Conservation (phyloP, 2,888 invertebrate genomes). For the Eudasyphora cyanicolor region DNA sequence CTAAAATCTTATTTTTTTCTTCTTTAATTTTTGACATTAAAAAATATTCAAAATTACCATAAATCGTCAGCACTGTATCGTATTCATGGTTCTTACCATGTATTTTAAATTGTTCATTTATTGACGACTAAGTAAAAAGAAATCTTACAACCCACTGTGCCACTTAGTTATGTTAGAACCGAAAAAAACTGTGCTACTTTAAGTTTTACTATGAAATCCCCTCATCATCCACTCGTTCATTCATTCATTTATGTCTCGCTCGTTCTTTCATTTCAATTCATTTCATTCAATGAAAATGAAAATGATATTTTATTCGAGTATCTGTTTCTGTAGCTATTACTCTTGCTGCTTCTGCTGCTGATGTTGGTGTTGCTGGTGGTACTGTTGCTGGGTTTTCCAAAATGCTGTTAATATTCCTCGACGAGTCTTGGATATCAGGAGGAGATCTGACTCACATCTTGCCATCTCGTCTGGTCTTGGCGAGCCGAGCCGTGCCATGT, state of each 20-base stretch:
- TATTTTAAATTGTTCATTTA: too few species aligned
- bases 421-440: not conserved
- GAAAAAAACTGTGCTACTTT: not conserved
- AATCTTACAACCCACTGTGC: not conserved
- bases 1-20: too few species aligned
- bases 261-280: not conserved
- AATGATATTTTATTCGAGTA: not conserved
- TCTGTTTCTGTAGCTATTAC: not conserved
- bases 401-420: constrained; percentile 16
- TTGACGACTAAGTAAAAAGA: too few species aligned
- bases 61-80: too few species aligned
- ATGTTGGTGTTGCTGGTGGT: not conserved
- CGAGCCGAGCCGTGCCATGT: not conserved
- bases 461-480: not conserved
- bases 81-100: too few species aligned
- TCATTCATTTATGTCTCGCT: not conserved
- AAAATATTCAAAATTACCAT: too few species aligned
- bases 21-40: too few species aligned
- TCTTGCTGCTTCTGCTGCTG: too few species aligned
- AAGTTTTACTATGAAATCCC: not conserved
- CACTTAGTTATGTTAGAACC: not conserved
- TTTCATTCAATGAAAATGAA: constrained; percentile 5
- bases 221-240: not conserved
- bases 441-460: not conserved
- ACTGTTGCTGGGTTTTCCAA: not conserved